Conservation (phyloP, 2,113 vertebrate species). For the Tonatia bakeri region DNA sequence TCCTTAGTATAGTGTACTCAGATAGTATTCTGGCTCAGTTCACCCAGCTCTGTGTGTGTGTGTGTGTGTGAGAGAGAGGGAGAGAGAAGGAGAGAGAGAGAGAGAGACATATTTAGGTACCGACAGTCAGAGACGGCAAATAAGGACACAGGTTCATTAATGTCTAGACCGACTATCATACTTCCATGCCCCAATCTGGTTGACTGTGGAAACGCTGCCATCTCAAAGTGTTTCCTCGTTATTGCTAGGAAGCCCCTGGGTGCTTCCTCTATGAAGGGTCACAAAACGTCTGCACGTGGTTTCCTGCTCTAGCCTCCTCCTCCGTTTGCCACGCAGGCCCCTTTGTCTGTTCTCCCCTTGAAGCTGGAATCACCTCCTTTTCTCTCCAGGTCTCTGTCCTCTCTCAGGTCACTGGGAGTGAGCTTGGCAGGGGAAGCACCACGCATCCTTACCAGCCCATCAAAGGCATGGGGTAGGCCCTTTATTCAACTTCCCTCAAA, state of each 20-base stretch:
- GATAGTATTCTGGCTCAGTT: too few relatives aligned
- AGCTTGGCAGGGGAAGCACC: background rate
- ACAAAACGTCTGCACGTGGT: background rate
- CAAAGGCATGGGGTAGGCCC: background rate
- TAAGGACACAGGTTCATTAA: background rate
- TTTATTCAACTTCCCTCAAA: background rate
- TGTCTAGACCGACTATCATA: background rate
- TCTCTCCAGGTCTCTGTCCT: background rate
- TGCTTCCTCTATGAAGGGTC: background rate
- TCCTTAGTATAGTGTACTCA: too few relatives aligned
- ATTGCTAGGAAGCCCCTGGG: background rate
- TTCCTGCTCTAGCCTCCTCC: background rate
- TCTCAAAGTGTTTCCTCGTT: background rate
- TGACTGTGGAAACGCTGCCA: background rate
- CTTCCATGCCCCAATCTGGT: background rate
- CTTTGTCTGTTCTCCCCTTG: background rate
- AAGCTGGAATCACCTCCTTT: background rate
- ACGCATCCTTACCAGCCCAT: background rate
- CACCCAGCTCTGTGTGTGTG: too few relatives aligned
- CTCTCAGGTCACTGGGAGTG: background rate
- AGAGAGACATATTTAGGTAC: background rate
- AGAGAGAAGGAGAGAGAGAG: too few relatives aligned
- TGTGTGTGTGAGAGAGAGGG: background rate
- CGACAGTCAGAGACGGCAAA: background rate
- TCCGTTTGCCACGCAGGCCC: background rate